phyloP scores from a whole-genome alignment of 2,113 vertebrate genomes.

The Furnarius figulus region DNA sequence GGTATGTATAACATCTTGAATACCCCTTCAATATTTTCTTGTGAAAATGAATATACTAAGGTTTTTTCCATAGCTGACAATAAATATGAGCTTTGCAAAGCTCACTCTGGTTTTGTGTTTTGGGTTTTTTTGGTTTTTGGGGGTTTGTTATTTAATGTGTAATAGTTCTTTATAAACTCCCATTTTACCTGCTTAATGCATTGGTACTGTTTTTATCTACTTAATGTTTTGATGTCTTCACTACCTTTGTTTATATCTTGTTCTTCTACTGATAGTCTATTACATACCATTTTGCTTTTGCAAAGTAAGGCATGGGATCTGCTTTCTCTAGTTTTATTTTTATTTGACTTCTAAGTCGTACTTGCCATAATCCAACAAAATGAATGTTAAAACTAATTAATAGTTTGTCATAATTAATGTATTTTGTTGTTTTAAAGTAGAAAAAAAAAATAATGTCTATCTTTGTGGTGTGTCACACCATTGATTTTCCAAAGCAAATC shows the following conservation, averaged over 20 bases:
- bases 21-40: background rate
- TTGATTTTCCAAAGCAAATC: conserved; percentile 22
- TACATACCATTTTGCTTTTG: background rate
- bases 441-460: background rate
- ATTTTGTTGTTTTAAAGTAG: conserved; percentile 2
- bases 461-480: background rate
- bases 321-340: background rate
- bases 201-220: background rate
- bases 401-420: background rate
- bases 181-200: background rate
- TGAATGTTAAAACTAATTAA: background rate
- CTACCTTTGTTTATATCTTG: background rate
- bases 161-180: background rate
- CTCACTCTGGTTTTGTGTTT: background rate
- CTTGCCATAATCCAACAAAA: background rate
- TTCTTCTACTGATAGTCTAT: background rate
- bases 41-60: background rate
- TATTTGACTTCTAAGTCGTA: background rate
- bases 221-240: background rate
- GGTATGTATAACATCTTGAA: background rate
- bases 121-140: background rate
- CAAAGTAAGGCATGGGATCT: background rate
- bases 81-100: background rate
- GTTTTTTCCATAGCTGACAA: background rate
- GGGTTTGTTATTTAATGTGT: background rate